Percentiles rank a stretch among this genome's conserved stretches.
These are phyloP conservation scores for Sebastes kiyomatsui DNA, from an alignment of 2,797 vertebrate species.

Conservation along the genomic window DNA sequence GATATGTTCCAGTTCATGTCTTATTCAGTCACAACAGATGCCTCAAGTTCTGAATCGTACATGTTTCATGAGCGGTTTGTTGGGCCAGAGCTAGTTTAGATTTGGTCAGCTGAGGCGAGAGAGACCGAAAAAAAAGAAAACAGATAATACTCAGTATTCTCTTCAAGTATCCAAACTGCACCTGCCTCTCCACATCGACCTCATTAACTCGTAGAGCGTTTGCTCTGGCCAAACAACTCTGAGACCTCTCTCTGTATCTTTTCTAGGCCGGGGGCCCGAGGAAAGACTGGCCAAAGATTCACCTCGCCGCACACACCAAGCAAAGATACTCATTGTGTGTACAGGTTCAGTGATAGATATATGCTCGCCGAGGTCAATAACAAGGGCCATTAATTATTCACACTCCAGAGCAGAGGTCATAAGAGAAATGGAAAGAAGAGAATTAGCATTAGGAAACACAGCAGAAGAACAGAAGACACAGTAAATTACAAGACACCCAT, in stretches of 20 bases:
- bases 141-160: slow-evolving; percentile 80
- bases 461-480: not conserved
- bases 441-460: slow-evolving; percentile 9
- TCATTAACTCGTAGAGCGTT: slow-evolving; percentile 81
- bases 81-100: slow-evolving; percentile 5
- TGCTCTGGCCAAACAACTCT: slow-evolving; percentile 79
- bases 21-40: slow-evolving; percentile 28
- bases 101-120: slow-evolving; percentile 28
- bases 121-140: slow-evolving; percentile 36
- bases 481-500: not conserved
- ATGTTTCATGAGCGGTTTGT: slow-evolving; percentile 36
- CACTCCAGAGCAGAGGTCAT: slow-evolving; percentile 41
- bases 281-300: slow-evolving; percentile 58
- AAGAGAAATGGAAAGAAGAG: slow-evolving; percentile 8
- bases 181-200: slow-evolving; percentile 81
- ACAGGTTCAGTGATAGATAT: slow-evolving; percentile 43
- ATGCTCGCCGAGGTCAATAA: slow-evolving; percentile 41
- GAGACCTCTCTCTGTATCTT: slow-evolving; percentile 77
- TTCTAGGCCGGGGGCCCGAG: slow-evolving; percentile 63
- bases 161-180: slow-evolving; percentile 77
- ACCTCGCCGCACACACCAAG: slow-evolving; percentile 46
- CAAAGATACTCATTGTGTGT: slow-evolving; percentile 37
- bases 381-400: slow-evolving; percentile 61
- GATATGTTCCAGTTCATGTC: slow-evolving; percentile 16
- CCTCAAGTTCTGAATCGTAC: slow-evolving; percentile 8